These are phyloP conservation scores for Ophion ellenae DNA, from an alignment of 2,888 invertebrate genomes.

Conservation along the genomic window DNA sequence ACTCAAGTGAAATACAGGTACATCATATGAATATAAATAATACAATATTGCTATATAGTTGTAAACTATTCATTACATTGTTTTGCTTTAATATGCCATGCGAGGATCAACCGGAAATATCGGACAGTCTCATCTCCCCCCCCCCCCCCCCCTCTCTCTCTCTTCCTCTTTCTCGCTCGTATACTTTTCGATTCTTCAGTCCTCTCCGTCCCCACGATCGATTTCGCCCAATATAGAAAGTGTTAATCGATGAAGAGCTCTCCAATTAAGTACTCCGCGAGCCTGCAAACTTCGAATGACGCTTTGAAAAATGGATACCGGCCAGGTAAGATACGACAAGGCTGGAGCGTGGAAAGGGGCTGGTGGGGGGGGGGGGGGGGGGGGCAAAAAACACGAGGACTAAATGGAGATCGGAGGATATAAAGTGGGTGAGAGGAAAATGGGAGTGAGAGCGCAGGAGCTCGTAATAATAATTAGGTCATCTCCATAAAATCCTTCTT, in stretches of 20 bases:
- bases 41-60: no score
- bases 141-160: constrained; percentile 23
- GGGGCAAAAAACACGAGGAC: background rate
- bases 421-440: constrained; percentile 30
- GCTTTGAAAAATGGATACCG: background rate
- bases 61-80: no score
- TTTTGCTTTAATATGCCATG: no score
- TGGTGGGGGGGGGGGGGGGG: constrained; percentile 7
- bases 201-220: constrained; percentile 9
- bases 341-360: background rate
- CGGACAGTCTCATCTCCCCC: no score
- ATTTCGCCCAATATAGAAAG: constrained; percentile 29
- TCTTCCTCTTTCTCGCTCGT: background rate
- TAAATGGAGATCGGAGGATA: constrained; percentile 39
- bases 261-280: constrained; percentile 13
- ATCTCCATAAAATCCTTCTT: constrained; percentile 56
- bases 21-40: no score
- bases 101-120: no score
- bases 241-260: constrained; percentile 26
- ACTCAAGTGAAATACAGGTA: no score
- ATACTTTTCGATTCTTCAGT: background rate
- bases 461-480: constrained; percentile 51
- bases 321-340: no score
- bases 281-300: constrained; percentile 25
- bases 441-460: constrained; percentile 36